Evolutionary conservation across 2,888 invertebrate genomes (phyloP), one percentile per base, ranked within the genome.

Genomic region (Nomada flava): DNA sequence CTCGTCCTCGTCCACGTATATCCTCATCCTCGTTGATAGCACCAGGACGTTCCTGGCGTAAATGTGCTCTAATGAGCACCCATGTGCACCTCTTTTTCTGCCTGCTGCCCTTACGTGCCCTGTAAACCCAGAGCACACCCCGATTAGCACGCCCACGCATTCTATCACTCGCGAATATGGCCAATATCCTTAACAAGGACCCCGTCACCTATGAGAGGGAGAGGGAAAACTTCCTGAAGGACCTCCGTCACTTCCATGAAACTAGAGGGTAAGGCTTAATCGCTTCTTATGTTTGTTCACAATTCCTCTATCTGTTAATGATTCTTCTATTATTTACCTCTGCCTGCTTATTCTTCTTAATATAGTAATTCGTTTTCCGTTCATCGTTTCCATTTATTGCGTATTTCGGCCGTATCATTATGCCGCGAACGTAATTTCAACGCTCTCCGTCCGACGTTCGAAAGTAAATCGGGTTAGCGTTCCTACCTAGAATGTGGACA

Each of bases 231-330:
- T 98, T 98, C 95, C 94, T 98, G 87, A 96, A 96, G 94, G 98
- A 98, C 92, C 95, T 99, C 90, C 96, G 96, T 92, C 97, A 97
- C 93, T 98, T 98, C 93, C 98, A 98, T 94, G 98, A 98, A 88
- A 96, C 96, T 90, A 96, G 98, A 95, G 98, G 98, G 98, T 98
- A 94, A 96, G 97, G n/a, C 55, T 36, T 15, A 69, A 75, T 26
- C 63, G 18, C 15, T 29, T 47, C 18, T 2, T 36, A n/a, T 5
- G 10, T 23, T 15, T 44, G 13, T 36, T 20, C n/a, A 26, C 42
- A 2, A 18, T 42, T 62, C 36, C 36, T 53, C 2, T 53, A 53
- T 20, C 2, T 57, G 2, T 13, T 47, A 47, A 11, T 20, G 42
- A 26, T 57, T 44, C 1, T 72, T 23, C 50, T 11, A 50, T 62